Evolutionary conservation across 2,888 invertebrate genomes (phyloP).

Genomic region (Drosophila neotestacea): DNA sequence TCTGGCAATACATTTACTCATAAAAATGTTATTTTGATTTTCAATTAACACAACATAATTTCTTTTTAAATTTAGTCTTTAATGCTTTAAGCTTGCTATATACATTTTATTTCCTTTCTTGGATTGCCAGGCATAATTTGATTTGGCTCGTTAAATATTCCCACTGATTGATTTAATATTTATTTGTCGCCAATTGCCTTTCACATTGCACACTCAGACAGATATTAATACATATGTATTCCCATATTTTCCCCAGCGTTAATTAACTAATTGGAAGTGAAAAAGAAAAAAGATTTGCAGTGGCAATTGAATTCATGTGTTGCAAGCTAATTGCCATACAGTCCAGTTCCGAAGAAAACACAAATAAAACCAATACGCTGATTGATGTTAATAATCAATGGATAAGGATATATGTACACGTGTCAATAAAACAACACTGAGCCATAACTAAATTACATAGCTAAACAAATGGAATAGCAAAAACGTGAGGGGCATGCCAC

Average conservation of each 20-base stretch:
- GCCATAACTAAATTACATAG: slow-evolving; percentile 67
- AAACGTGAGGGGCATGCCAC: slow-evolving; percentile 66
- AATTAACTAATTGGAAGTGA: slow-evolving; percentile 70
- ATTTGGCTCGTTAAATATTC: slow-evolving; percentile 14
- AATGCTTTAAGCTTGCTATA: neutral
- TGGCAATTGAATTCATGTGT: slow-evolving; percentile 38
- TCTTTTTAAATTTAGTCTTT: neutral
- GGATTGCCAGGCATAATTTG: slow-evolving; percentile 6
- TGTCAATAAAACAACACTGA: slow-evolving; percentile 26
- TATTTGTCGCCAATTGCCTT: slow-evolving; percentile 10
- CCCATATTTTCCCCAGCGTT: slow-evolving; percentile 39
- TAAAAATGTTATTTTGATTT: neutral
- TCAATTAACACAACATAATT: neutral
- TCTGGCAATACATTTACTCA: neutral
- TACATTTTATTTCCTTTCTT: neutral
- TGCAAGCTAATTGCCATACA: slow-evolving; percentile 51
- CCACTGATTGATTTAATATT: slow-evolving; percentile 24
- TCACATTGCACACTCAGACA: slow-evolving; percentile 10
- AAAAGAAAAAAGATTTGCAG: slow-evolving; percentile 34
- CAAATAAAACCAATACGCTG: slow-evolving; percentile 54
- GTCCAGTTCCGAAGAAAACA: neutral
- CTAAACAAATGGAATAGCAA: slow-evolving; percentile 34
- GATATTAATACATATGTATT: neutral
- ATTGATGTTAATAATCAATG: slow-evolving; percentile 69
- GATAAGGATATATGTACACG: slow-evolving; percentile 12